Conservation (phyloP, 1,140 invertebrate species). For the Nymphalis io region DNA sequence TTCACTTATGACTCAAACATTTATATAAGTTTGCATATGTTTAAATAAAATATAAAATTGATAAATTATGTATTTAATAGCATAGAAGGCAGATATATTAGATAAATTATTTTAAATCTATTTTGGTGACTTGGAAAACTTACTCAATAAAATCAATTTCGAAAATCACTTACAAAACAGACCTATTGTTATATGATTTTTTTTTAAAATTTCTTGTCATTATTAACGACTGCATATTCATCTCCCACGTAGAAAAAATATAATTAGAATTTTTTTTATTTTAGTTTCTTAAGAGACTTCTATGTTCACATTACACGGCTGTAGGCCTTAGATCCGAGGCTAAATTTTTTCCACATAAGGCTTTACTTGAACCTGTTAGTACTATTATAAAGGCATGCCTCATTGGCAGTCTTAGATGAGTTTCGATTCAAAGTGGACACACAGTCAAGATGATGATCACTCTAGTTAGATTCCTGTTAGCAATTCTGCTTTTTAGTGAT, state of each 20-base stretch:
- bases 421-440: conserved; percentile 44
- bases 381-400: conserved; percentile 66
- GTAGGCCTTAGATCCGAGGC: conserved; percentile 58
- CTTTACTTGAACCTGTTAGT: conserved; percentile 45
- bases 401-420: conserved; percentile 51
- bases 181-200: background rate
- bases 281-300: background rate
- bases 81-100: no score
- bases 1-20: background rate
- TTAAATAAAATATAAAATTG: no score
- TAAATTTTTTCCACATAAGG: conserved; percentile 63
- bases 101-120: no score
- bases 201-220: background rate
- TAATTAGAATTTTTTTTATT: background rate
- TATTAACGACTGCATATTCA: background rate
- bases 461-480: conserved; percentile 40
- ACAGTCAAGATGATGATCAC: conserved; percentile 46
- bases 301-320: conserved; percentile 36
- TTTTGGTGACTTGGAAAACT: no score
- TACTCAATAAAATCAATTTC: no score
- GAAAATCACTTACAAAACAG: no score
- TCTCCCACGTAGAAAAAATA: background rate
- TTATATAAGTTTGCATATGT: no score
- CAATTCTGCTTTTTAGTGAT: conserved; percentile 21
- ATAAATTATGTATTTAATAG: no score